Evolutionary conservation across 1,140 invertebrate species (phyloP), one percentile per base, ranked within the genome.

Genomic region (Xylocopa sonorina): DNA sequence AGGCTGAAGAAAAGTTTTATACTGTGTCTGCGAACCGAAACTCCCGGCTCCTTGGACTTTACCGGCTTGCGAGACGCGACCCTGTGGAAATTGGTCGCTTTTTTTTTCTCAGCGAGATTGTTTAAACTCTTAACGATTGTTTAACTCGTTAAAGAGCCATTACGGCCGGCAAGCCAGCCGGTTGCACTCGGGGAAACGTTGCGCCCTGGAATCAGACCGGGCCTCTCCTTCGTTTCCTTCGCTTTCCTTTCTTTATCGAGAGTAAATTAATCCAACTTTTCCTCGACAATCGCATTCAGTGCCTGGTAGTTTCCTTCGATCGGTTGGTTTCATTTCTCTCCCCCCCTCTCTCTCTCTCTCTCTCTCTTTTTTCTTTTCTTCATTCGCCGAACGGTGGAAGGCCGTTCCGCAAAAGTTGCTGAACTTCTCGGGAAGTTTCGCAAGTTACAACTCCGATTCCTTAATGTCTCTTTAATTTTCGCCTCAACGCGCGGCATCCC

Each of bases 101-200:
- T 64, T n/a, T n/a, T n/a, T n/a, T n/a, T n/a, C n/a, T n/a, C 63
- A 32, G 68, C 57, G 66, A 69, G 88, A 88, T 89, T 90, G 89
- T 91, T 90, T 90, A 89, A 90, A 88, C 88, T 91, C 89, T 90
- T 90, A 89, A 92, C 89, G 89, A 92, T 91, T 91, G 90, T 92
- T 92, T 89, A 90, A 91, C 90, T 92, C 90, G 90, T 91, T 90
- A 90, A 91, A 90, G 88, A 90, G 89, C 89, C 90, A 91, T 92
- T 91, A 91, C 88, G 78, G 80, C 62, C 60, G 82, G 43, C 76
- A 86, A 86, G 81, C 85, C 12, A 12, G 27, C 21, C 83, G 80
- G 85, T 79, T 77, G 86, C 66, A 84, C 80, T 80, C 78, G 78
- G 64, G 67, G 79, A 88, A 89, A 83, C 85, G 86, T 88, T 85